Base-by-base conservation (phyloP, 2,797 vertebrate genomes). In the Echeneis naucrates region DNA sequence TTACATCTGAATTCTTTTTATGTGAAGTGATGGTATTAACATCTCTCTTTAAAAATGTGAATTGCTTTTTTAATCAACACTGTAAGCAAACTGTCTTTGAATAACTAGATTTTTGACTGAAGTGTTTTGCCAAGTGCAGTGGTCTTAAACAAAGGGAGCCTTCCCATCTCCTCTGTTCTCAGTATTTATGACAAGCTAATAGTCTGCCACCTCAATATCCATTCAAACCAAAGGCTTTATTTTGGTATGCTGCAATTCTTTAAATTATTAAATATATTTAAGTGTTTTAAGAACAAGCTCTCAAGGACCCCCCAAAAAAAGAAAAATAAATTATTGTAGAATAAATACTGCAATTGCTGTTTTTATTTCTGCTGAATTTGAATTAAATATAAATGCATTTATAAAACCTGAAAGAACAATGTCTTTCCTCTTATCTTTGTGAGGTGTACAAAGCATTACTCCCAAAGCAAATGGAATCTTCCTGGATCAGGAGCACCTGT, bases 361-460 rank as follows among this genome's bases (percentile, higher is more conserved):
- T 68, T n/a, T n/a, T 64, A 54, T 42, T 53, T 55, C 26, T 12
- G 32, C 27, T 14, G 17, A 68, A 50, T 81, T 81, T 78, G 68
- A 68, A 72, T 21, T 53, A 65, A 75, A 76, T n/a, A 27, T n/a
- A 56, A 16, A 68, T 33, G 14, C 50, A 19, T 14, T 72, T 54
- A 19, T 9, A 57, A 59, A 69, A 58, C 40, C 21, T 67, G 7
- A 57, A 32, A 55, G 16, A 12, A 8, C 5, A 32, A 3, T 53
- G 6, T 35, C 42, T 45, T 54, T 35, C 10, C 61, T 44, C 13
- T 21, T 16, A 0, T 27, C 0, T 21, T 61, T 40, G 1, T 32
- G 8, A 10, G 2, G 16, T 61, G 27, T 19, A 56, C 5, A 52
- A 69, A 50, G 21, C 0, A 1, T 64, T 55, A 63, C n/a, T 14